Evolutionary conservation across 2,797 vertebrate species (phyloP).

Genomic region (Esox masquinongy): DNA sequence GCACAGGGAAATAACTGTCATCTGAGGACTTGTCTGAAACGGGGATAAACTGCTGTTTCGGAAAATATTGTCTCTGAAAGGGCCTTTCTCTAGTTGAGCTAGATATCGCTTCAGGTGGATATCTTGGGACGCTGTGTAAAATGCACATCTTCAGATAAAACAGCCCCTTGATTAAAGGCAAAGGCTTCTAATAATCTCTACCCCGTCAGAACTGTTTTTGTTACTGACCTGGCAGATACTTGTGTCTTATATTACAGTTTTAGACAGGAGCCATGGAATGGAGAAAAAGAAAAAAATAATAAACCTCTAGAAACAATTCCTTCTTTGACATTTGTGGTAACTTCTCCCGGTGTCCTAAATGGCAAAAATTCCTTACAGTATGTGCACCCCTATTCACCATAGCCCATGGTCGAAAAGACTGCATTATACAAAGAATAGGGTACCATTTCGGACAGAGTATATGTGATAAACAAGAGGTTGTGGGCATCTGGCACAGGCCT

Average conservation of each 20-base stretch:
- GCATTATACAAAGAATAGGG: too few species aligned
- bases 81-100: slow-evolving; percentile 47
- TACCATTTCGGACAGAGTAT: too few species aligned
- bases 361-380: too few species aligned
- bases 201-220: slow-evolving; percentile 63
- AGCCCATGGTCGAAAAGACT: neutral
- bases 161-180: slow-evolving; percentile 69
- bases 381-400: too few species aligned
- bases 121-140: too few species aligned
- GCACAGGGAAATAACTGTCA: slow-evolving; percentile 50
- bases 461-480: slow-evolving; percentile 18
- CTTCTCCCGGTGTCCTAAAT: slow-evolving; percentile 21
- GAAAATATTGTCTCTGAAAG: slow-evolving; percentile 67
- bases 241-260: slow-evolving; percentile 54
- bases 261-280: slow-evolving; percentile 38
- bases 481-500: slow-evolving; percentile 32
- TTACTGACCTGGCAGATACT: slow-evolving; percentile 69
- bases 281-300: neutral
- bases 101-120: slow-evolving; percentile 64
- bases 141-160: slow-evolving; percentile 54
- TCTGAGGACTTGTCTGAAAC: slow-evolving; percentile 42
- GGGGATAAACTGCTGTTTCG: slow-evolving; percentile 71
- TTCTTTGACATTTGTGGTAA: slow-evolving; percentile 15
- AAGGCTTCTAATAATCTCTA: slow-evolving; percentile 58
- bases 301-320: slow-evolving; percentile 29